Evolutionary conservation across 2,888 invertebrate species (phyloP).

Genomic region (Noctua fimbriata): DNA sequence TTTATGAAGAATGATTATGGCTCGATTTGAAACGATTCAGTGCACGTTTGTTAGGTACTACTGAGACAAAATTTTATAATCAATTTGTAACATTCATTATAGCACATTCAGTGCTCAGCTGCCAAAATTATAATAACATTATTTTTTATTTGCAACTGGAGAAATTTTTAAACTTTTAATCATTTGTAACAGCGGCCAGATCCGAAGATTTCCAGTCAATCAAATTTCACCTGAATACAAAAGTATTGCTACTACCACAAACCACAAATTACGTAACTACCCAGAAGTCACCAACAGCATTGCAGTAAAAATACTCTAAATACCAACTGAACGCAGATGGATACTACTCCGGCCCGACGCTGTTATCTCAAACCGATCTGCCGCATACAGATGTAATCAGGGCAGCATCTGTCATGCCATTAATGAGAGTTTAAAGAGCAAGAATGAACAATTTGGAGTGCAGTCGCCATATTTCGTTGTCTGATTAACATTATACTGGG

Average conservation of each 20-base stretch:
- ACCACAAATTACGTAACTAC: constrained; percentile 26
- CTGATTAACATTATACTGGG: constrained; percentile 51
- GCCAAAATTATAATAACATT: background rate
- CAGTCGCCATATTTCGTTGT: constrained; percentile 52
- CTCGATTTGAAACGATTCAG: background rate
- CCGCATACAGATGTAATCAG: constrained; percentile 61
- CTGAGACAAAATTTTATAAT: background rate
- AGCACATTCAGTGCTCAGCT: background rate
- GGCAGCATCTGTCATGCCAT: constrained; percentile 58
- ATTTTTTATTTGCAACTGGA: background rate
- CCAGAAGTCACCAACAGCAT: constrained; percentile 38
- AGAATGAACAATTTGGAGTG: constrained; percentile 52
- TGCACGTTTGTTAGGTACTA: background rate
- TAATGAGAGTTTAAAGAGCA: constrained; percentile 59
- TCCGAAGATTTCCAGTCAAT: background rate
- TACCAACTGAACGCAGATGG: constrained; percentile 43
- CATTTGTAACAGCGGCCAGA: background rate
- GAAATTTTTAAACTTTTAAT: background rate
- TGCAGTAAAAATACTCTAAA: constrained; percentile 56
- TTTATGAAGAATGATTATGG: background rate
- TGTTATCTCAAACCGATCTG: constrained; percentile 58
- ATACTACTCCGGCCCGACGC: constrained; percentile 38
- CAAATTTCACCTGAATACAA: background rate
- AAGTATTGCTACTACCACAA: background rate
- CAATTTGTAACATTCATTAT: background rate